A percentile compares a stretch with the other conserved stretches of the same genome.
These are phyloP conservation scores for Epinotia demarniana DNA, from an alignment of 2,888 invertebrate genomes.

Conservation along the genomic window DNA sequence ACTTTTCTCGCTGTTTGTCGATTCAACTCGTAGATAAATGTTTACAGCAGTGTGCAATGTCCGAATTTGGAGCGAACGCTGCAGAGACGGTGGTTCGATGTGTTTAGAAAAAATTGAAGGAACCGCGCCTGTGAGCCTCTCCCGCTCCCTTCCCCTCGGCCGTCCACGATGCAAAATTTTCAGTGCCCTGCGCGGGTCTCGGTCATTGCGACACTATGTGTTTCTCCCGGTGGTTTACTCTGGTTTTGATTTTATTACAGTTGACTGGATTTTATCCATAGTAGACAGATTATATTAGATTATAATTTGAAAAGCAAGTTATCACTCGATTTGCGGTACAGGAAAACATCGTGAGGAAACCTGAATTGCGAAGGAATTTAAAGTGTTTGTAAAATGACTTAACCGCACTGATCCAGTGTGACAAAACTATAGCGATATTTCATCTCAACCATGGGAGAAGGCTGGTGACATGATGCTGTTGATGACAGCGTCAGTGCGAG, in stretches of 20 bases:
- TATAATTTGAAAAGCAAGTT: too few relatives aligned
- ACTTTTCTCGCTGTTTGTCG: conserved; percentile 4
- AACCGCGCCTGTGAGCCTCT: conserved; percentile 57
- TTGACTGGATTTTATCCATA: too few relatives aligned
- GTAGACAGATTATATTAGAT: background rate
- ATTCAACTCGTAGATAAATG: conserved; percentile 11
- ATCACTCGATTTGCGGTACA: too few relatives aligned
- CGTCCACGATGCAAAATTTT: conserved; percentile 74
- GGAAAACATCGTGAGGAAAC: too few relatives aligned
- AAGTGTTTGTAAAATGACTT: too few relatives aligned
- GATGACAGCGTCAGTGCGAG: too few relatives aligned
- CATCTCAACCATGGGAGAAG: too few relatives aligned
- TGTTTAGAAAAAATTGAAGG: conserved; percentile 66
- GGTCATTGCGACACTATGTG: conserved; percentile 56
- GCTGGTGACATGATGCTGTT: too few relatives aligned
- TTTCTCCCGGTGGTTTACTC: conserved; percentile 40
- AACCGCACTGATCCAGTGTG: too few relatives aligned
- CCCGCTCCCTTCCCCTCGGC: conserved; percentile 57
- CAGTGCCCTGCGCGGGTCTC: conserved; percentile 66
- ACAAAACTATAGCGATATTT: too few relatives aligned
- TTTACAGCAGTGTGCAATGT: conserved; percentile 44
- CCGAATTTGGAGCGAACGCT: conserved; percentile 46
- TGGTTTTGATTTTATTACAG: background rate
- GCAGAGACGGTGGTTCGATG: conserved; percentile 52
- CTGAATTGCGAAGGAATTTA: too few relatives aligned